A percentile compares a stretch with the other conserved stretches of the same genome.
Conservation (phyloP, 2,113 vertebrate species). For the Ochotona princeps region DNA sequence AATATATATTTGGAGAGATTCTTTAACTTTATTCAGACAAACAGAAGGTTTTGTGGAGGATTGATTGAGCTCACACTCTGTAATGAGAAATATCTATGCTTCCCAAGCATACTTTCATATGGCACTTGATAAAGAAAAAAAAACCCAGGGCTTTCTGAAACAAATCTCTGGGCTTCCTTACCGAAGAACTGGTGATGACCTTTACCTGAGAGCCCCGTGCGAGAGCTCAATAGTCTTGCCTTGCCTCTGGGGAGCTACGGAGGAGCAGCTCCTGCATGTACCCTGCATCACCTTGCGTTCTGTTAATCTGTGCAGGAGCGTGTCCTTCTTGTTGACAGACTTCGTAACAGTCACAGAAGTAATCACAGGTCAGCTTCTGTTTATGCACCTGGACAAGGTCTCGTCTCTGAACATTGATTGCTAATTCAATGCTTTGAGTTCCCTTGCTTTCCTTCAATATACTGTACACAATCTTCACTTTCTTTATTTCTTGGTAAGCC, state of each 20-base stretch:
- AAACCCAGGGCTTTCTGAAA: not conserved
- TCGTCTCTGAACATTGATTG: not conserved
- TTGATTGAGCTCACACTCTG: not conserved
- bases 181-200: not conserved
- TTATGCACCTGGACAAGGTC: not conserved
- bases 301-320: not conserved
- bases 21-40: not conserved
- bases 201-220: not conserved
- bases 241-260: not conserved
- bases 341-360: not conserved
- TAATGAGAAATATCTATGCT: not conserved
- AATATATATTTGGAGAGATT: not conserved
- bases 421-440: not conserved
- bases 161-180: not conserved
- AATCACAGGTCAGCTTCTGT: not conserved
- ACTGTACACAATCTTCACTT: not conserved
- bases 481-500: not conserved
- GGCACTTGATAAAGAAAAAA: not conserved
- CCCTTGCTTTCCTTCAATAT: not conserved
- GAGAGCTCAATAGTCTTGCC: not conserved
- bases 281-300: not conserved
- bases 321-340: not conserved
- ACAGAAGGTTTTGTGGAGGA: constrained; percentile 18
- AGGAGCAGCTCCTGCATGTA: not conserved
- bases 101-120: not conserved